Evolutionary conservation across 2,888 invertebrate species (phyloP), one percentile per base, ranked within the genome.

Genomic region (Tinea trinotella): DNA sequence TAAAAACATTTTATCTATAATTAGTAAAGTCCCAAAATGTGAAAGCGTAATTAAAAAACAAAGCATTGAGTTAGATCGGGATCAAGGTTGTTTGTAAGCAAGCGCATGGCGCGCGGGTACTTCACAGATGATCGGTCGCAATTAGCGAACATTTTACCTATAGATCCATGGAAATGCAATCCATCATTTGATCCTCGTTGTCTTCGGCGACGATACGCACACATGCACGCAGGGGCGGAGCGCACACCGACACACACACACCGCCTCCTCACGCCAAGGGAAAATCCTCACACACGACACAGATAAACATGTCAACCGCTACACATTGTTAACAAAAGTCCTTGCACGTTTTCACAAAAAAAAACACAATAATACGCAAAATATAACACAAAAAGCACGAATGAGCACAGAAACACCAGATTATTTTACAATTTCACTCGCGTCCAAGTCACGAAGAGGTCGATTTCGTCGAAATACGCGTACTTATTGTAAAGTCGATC

Each of bases 211-310:
- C 40, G 34, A 49, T 76, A 71, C 78, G 63, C 80, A 80, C 83
- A 76, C 76, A 65, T 59, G n/a, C 6, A 64, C 70, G 67, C 72
- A 62, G 68, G 18, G 19, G 34, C 63, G 9, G 30, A 17, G 6
- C 67, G 66, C 77, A 70, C 80, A 78, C 83, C 82, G 83, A 68
- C 69, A 64, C 74, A 67, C 77, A 78, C 75, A 62, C 68, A n/a
- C 35, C 76, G 76, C 77, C 81, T 81, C 82, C 83, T 84, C 83
- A 84, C 84, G 76, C 83, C 74, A 85, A 83, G 84, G 85, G 84
- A 85, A 85, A 85, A 84, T 84, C 85, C 84, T 85, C 85, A 84
- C 82, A 84, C 82, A 85, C 84, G 83, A 78, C 82, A 85, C 84
- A 84, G 85, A 85, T 85, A 85, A 85, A 85, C 85, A 85, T 85